Evolutionary conservation across 2,113 vertebrate species (phyloP).

Genomic region (Sapayoa aenigma): DNA sequence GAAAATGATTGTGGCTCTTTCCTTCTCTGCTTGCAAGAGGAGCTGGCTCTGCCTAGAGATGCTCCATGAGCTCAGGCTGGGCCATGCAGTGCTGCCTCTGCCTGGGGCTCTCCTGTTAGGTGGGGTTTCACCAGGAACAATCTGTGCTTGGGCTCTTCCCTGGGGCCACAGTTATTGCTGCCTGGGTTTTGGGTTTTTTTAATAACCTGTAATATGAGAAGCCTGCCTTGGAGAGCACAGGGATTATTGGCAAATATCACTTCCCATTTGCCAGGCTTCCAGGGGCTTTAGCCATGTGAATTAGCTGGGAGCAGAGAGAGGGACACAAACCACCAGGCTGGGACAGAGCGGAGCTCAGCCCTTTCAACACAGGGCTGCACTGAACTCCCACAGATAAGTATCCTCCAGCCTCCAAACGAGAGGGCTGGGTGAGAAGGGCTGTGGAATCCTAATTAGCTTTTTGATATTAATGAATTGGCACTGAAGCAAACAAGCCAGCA

Average conservation of each 20-base stretch:
- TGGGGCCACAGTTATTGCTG: background rate
- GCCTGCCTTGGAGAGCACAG: conserved; percentile 8
- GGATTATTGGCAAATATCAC: conserved; percentile 65
- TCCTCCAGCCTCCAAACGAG: background rate
- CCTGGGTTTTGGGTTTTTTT: conserved; percentile 45
- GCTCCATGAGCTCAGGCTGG: background rate
- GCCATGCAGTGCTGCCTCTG: background rate
- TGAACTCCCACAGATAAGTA: background rate
- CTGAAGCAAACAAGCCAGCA: background rate
- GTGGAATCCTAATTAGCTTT: conserved; percentile 53
- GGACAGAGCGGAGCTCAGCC: background rate
- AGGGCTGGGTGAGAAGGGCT: conserved; percentile 1
- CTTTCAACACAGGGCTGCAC: background rate
- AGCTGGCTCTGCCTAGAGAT: background rate
- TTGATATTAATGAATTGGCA: conserved; percentile 26
- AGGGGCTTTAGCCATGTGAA: conserved; percentile 27
- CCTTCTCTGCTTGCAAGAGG: background rate
- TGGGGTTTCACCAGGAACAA: background rate
- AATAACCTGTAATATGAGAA: conserved; percentile 62
- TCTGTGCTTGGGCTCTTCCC: background rate
- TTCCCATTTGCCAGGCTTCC: conserved; percentile 22
- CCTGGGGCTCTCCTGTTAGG: background rate
- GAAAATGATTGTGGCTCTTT: background rate
- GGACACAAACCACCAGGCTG: background rate
- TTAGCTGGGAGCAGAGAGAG: background rate